Conservation (phyloP, 2,888 invertebrate genomes). For the Caradrina kadenii region DNA sequence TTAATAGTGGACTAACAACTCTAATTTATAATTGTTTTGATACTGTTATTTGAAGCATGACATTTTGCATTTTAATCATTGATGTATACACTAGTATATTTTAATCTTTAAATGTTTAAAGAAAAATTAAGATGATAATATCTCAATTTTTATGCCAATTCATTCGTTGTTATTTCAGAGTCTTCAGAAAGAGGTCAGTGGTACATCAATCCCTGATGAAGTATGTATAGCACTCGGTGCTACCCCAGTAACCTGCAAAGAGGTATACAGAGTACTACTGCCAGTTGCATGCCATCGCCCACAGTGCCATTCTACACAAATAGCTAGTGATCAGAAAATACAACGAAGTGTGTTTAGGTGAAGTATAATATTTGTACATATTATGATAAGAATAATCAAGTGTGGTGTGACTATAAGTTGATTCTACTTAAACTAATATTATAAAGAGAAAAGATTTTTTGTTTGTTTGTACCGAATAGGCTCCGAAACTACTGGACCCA, state of each 20-base stretch:
- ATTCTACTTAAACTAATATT: no score
- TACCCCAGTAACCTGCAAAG: constrained; percentile 83
- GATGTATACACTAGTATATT: no score
- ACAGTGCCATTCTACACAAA: constrained; percentile 82
- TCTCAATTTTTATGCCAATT: constrained; percentile 3
- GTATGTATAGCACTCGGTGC: constrained; percentile 84
- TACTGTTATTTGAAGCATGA: no score
- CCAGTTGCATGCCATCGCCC: constrained; percentile 82
- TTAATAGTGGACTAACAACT: neutral
- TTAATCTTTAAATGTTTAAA: no score
- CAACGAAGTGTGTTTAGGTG: constrained; percentile 84
- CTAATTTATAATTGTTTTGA: no score
- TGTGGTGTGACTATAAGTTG: neutral
- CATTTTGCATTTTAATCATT: no score
- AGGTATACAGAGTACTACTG: constrained; percentile 83
- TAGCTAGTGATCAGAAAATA: constrained; percentile 84
- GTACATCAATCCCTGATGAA: constrained; percentile 82
- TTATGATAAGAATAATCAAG: neutral
- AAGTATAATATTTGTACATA: no score
- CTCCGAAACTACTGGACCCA: no score
- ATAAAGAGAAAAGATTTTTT: no score
- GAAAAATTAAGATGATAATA: no score
- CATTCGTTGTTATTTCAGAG: constrained; percentile 72
- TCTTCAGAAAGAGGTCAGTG: constrained; percentile 82
- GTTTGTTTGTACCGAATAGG: no score